phyloP scores from a whole-genome alignment of 2,888 invertebrate genomes.

The Epinotia bilunana region DNA sequence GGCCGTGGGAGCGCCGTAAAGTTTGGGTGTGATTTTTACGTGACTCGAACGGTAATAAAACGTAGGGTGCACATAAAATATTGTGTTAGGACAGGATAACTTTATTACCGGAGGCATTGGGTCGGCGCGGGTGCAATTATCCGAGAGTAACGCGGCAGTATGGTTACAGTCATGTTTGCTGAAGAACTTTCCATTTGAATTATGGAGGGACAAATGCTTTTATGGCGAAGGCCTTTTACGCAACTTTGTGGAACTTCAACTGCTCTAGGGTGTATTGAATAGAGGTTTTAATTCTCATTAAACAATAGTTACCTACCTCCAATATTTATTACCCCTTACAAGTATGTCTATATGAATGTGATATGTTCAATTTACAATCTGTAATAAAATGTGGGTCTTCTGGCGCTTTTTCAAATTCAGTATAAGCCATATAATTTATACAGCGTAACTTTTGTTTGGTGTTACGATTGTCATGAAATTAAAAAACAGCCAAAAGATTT shows the following conservation, averaged over 20 bases:
- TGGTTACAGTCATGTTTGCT: conserved; percentile 26
- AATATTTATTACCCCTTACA: too few relatives aligned
- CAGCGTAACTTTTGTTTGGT: too few relatives aligned
- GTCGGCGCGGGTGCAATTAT: conserved; percentile 46
- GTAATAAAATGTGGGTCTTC: too few relatives aligned
- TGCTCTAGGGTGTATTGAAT: neutral
- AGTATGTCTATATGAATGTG: too few relatives aligned
- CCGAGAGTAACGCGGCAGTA: conserved; percentile 28
- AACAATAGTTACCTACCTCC: too few relatives aligned
- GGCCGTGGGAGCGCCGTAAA: conserved; percentile 31
- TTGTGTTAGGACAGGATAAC: conserved; percentile 67
- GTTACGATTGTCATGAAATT: too few relatives aligned
- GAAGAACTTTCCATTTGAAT: conserved; percentile 26
- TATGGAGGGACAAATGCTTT: conserved; percentile 4
- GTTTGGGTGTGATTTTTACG: conserved; percentile 40
- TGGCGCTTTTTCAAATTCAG: too few relatives aligned
- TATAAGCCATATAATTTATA: too few relatives aligned
- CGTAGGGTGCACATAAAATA: conserved; percentile 59
- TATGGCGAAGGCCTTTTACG: neutral
- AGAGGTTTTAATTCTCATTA: too few relatives aligned
- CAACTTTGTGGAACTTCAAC: neutral
- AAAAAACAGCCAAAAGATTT: too few relatives aligned
- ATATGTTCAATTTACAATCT: too few relatives aligned
- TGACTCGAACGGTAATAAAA: conserved; percentile 40
- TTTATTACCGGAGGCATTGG: conserved; percentile 55